Conservation (phyloP, 1,140 invertebrate species). For the Brachionus manjavacas region DNA sequence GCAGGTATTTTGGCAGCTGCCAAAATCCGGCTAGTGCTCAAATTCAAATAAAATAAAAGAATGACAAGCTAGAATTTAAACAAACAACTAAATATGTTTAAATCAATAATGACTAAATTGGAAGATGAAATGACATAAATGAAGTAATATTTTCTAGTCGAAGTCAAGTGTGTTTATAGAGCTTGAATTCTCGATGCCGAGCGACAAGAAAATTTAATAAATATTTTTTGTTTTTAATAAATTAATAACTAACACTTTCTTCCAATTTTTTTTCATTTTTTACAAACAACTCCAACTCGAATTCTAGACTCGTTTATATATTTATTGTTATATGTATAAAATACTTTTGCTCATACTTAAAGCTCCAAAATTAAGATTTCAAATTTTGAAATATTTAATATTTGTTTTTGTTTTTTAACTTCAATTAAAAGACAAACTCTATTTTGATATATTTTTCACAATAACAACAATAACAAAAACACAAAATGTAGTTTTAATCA, state of each 20-base stretch:
- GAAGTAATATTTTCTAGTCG: neutral
- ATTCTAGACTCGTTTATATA: slow-evolving; percentile 10
- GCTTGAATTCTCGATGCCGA: neutral
- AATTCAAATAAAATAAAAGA: neutral
- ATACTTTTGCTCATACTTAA: neutral
- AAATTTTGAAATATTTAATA: slow-evolving; percentile 3
- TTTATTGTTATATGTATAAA: neutral
- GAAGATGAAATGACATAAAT: neutral
- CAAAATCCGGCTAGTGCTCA: neutral
- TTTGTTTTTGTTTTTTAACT: slow-evolving; percentile 33
- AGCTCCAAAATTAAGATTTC: slow-evolving; percentile 17
- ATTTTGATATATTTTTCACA: neutral
- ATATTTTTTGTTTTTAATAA: slow-evolving; percentile 34
- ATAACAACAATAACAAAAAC: slow-evolving; percentile 25
- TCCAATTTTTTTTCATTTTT: neutral
- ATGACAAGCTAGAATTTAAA: neutral
- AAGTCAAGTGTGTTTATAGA: neutral
- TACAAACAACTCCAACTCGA: slow-evolving; percentile 20
- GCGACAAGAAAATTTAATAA: slow-evolving; percentile 28
- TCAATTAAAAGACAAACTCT: slow-evolving; percentile 35
- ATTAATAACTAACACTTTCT: slow-evolving; percentile 35
- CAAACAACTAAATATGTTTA: neutral
- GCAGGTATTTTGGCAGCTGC: neutral
- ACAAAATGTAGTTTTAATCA: slow-evolving; percentile 26
- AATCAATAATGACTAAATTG: neutral